Evolutionary conservation across 2,888 invertebrate genomes (phyloP).

Genomic region (Epinotia ramella): DNA sequence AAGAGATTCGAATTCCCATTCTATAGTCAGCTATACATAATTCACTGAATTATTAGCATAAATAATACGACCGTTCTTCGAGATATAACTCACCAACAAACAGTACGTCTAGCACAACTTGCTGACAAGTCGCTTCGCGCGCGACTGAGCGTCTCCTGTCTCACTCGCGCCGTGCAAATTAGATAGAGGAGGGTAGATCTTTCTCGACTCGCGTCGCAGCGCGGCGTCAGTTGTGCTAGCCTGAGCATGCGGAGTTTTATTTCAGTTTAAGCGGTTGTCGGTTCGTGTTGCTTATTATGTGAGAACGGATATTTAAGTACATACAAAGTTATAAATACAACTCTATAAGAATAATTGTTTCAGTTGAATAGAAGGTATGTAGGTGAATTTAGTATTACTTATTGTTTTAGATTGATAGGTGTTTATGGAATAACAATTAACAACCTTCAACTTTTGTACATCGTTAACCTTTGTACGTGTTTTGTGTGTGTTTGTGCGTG

Average conservation of each 20-base stretch:
- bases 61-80: constrained; percentile 50
- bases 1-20: constrained; percentile 49
- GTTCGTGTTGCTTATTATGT: constrained; percentile 42
- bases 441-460: too few species aligned
- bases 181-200: too few species aligned
- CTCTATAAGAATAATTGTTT: not conserved
- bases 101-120: too few species aligned
- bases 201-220: too few species aligned
- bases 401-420: not conserved
- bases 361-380: constrained; percentile 5
- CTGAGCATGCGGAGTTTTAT: constrained; percentile 47
- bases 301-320: not conserved
- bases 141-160: too few species aligned
- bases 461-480: too few species aligned
- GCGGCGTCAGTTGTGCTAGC: too few species aligned
- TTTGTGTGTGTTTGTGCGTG: too few species aligned
- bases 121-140: too few species aligned
- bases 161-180: too few species aligned
- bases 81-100: constrained; percentile 21
- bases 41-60: constrained; percentile 63
- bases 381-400: not conserved
- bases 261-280: constrained; percentile 56
- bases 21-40: constrained; percentile 59
- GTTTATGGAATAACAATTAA: too few species aligned
- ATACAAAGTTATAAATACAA: not conserved